Base-by-base conservation (phyloP, 2,888 invertebrate genomes). In the Vannuccia rotundouncinata region DNA sequence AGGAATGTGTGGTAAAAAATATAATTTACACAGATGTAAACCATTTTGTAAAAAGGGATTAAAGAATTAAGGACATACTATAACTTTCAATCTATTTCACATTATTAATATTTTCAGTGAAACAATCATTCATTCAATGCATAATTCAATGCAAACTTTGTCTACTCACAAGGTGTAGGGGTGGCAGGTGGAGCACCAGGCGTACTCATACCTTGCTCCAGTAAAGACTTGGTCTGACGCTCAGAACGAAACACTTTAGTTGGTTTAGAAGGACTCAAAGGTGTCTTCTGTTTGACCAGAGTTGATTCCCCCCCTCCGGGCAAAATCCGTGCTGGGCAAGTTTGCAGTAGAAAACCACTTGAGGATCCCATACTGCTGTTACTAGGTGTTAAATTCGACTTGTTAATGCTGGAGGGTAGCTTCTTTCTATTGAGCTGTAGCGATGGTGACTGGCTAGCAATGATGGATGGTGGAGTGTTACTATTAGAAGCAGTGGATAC, bases 171-270 rank as follows among this genome's bases (percentile, higher is more conserved):
- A 83, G 85, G 84, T 17, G 84, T 84, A 1, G 86, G 85, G 2
- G 86, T 85, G 22, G 84, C 84, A n/a, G 86, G 85, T 0, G 85
- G 85, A 10, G 85, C 85, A 83, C 85, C 84, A 2, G 85, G 85
- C 30, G 84, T 80, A 30, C 83, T 84, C 81, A 83, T 81, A n/a
- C 85, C 86, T 82, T 82, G 83, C 66, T 85, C 85, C 76, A 80
- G 83, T 28, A 85, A 79, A 10, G 82, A 82, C 13, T 84, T 84
- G 0, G 85, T 84, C 82, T 86, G 86, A 82, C 82, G 84, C 30
- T 86, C 85, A 0, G 85, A 85, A 77, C 84, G 82, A 79, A 83
- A 85, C 13, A 85, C 83, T 81, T 85, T 86, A 73, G 45, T 17
- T 17, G 45, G 45, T 17, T 45, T 45, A 17, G 45, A 5, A 5